Evolutionary conservation across 2,797 vertebrate species (phyloP), one percentile per base, ranked within the genome.

Genomic region (Pangasius larnaudii): DNA sequence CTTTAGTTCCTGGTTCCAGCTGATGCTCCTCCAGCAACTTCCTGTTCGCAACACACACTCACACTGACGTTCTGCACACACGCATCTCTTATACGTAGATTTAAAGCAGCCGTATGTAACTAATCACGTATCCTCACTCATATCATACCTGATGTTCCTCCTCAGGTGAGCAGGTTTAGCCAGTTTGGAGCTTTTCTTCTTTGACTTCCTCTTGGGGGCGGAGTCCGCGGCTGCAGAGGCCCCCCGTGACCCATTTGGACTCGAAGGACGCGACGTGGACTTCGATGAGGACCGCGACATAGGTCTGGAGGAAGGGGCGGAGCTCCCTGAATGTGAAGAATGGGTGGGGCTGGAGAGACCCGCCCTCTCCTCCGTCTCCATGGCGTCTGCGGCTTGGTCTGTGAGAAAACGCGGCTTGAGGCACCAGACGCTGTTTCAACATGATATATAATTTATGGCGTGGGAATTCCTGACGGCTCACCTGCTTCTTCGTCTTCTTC

Each of bases 21-120:
- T 99, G 98, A 93, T 99, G 97, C 91, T 99, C 98, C 85, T 98
- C 97, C 84, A 99, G 96, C 87, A 99, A 95, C 93, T 99, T 99
- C 93, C 99, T 99, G 94, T 94, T 90, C 7, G 84, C 87, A 14
- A 89, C 39, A 56, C 39, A 77, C 16, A n/a, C 58, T 59, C 10
- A 74, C 8, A 14, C 58, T 39, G 30, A 13, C 33, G 10, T 77
- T 30, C 16, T 4, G 65, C 30, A 53, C 65, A 51, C 27, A n/a
- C 10, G 18, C 22, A 27, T 0, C 46, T 18, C 42, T n/a, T 8
- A 49, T 49, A 9, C n/a, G 24, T 33, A 56, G 30, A 36, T 11
- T 63, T 46, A 83, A 46, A 30, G 14, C 39, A n/a, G 24, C 16
- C 9, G 0, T 2, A 42, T 27, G 36, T 22, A 33, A 33, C n/a